Percentiles rank a stretch among this genome's conserved stretches.
These are phyloP conservation scores for Nephrocerus scutellatus DNA, from an alignment of 2,888 invertebrate species.

Conservation along the genomic window DNA sequence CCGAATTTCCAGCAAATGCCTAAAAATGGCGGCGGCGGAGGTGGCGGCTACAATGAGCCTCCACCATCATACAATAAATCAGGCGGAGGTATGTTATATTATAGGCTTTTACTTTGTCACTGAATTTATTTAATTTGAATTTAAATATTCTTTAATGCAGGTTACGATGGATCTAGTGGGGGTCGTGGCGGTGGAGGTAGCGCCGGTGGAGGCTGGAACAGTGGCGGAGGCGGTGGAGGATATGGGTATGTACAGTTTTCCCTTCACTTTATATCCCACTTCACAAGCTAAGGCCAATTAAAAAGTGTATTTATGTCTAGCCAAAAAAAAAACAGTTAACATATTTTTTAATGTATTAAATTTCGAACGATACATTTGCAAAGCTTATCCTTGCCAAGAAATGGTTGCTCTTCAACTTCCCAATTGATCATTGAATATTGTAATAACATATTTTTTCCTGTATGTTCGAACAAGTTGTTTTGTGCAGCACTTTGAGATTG, in stretches of 20 bases:
- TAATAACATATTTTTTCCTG: no score
- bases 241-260: conserved; percentile 40
- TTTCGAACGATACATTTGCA: conserved; percentile 7
- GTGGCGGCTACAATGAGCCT: conserved; percentile 39
- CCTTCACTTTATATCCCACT: conserved; percentile 3
- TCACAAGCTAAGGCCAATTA: conserved; percentile 27
- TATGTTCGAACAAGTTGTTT: no score
- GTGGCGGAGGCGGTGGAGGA: conserved; percentile 35
- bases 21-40: conserved; percentile 35
- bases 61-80: conserved; percentile 41
- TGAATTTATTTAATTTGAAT: conserved; percentile 1
- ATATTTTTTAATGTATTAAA: conserved; percentile 6
- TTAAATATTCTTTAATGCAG: conserved; percentile 15
- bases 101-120: no score
- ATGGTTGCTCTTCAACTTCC: conserved; percentile 29
- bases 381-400: conserved; percentile 12
- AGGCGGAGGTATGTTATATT: conserved; percentile 32
- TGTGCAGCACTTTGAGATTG: no score
- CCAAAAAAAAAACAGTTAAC: no score
- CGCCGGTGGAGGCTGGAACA: conserved; percentile 34
- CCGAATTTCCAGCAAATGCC: conserved; percentile 42
- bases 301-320: conserved; percentile 21
- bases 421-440: no score
- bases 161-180: conserved; percentile 31
- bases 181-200: conserved; percentile 28